These are phyloP conservation scores for Megalopta genalis DNA, from an alignment of 1,140 invertebrate genomes.

Conservation along the genomic window DNA sequence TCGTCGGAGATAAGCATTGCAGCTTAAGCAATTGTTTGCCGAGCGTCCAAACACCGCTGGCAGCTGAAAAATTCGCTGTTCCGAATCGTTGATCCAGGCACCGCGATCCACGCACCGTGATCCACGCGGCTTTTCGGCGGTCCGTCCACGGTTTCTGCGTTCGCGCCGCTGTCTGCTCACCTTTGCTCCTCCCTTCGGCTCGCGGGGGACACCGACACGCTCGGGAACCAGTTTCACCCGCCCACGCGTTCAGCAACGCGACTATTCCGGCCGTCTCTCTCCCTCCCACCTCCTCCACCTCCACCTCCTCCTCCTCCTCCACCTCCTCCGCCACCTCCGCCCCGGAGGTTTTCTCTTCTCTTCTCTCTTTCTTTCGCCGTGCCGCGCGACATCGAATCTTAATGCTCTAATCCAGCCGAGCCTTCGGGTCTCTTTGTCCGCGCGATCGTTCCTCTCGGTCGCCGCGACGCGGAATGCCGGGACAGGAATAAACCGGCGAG, in stretches of 20 bases:
- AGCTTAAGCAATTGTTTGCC: no score
- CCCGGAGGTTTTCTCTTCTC: no score
- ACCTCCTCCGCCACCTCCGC: neutral
- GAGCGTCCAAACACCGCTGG: no score
- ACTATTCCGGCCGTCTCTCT: neutral
- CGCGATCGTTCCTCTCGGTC: neutral
- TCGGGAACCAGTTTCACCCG: conserved; percentile 1
- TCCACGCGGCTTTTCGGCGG: no score
- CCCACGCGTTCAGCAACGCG: neutral
- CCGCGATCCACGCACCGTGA: no score
- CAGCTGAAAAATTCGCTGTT: no score
- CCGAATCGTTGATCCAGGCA: no score
- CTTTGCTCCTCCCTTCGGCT: conserved; percentile 5
- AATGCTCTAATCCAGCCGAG: neutral
- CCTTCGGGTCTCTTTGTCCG: neutral
- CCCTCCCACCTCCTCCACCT: neutral
- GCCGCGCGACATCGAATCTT: neutral
- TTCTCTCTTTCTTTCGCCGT: no score
- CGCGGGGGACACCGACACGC: neutral
- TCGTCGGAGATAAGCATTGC: no score
- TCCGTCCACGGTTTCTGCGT: neutral
- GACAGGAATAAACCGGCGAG: neutral
- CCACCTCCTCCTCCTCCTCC: neutral
- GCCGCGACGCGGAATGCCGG: neutral
- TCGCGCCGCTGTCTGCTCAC: neutral